phyloP scores from a whole-genome alignment of 2,113 vertebrate species.

The Chionomys nivalis region DNA sequence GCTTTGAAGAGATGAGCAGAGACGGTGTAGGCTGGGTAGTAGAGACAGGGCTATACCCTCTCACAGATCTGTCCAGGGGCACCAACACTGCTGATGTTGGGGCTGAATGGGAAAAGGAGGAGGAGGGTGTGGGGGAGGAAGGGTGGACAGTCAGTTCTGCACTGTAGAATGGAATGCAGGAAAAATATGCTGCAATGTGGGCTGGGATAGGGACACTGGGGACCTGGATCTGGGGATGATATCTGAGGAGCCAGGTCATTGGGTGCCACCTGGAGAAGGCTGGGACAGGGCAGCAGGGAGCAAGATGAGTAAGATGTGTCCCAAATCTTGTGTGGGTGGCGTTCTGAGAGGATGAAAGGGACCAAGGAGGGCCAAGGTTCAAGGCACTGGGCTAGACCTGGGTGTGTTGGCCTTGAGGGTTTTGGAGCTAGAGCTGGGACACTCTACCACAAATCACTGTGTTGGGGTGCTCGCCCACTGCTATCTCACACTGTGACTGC shows the following conservation, averaged over 20 bases:
- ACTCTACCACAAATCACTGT: too few relatives aligned
- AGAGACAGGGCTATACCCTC: background rate
- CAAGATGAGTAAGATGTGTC: rapidly evolving
- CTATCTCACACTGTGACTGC: background rate
- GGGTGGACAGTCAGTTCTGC: background rate
- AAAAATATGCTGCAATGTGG: background rate
- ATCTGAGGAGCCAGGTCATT: background rate
- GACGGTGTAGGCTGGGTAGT: background rate
- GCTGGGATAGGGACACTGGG: background rate
- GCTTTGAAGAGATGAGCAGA: too few relatives aligned
- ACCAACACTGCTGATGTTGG: rapidly evolving
- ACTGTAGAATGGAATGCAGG: rapidly evolving
- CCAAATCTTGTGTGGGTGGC: background rate
- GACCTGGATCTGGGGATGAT: background rate
- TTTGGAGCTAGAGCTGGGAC: background rate
- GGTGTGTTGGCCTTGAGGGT: rapidly evolving
- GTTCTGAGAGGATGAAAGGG: background rate
- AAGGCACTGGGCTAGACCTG: background rate
- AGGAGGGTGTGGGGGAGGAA: rapidly evolving
- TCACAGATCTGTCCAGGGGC: too few relatives aligned
- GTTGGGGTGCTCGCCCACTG: too few relatives aligned
- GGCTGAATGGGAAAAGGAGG: background rate
- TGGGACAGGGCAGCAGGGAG: background rate
- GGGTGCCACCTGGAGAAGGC: background rate
- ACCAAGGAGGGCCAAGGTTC: background rate